Percentiles rank a stretch among this genome's conserved stretches.
phyloP scores from a whole-genome alignment of 2,888 invertebrate species.

The Mythimna lalbum region DNA sequence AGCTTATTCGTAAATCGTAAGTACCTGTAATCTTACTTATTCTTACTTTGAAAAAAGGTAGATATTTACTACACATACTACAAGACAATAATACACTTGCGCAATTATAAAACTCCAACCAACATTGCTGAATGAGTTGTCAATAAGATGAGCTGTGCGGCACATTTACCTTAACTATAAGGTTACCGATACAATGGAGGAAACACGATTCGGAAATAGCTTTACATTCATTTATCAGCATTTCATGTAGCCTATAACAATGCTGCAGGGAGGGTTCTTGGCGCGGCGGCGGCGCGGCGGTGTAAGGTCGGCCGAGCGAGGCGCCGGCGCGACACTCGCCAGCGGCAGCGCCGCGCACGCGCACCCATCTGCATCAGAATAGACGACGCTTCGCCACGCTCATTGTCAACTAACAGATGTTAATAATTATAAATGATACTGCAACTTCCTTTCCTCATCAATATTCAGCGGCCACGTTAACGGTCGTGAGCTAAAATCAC shows the following conservation, averaged over 20 bases:
- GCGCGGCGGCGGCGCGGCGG: slow-evolving; percentile 11
- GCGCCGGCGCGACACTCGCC: slow-evolving; percentile 54
- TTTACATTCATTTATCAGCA: slow-evolving; percentile 57
- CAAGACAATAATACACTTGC: neutral
- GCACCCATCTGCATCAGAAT: slow-evolving; percentile 79
- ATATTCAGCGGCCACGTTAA: slow-evolving; percentile 38
- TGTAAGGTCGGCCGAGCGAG: slow-evolving; percentile 55
- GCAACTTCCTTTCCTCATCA: slow-evolving; percentile 52
- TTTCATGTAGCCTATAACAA: slow-evolving; percentile 57
- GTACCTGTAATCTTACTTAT: neutral
- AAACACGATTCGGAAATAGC: slow-evolving; percentile 73
- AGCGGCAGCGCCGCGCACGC: slow-evolving; percentile 61
- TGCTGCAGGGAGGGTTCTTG: slow-evolving; percentile 33
- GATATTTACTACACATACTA: too few relatives aligned
- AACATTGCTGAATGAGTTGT: slow-evolving; percentile 25
- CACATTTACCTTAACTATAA: slow-evolving; percentile 67
- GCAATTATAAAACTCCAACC: neutral
- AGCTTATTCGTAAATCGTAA: too few relatives aligned
- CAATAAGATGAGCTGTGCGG: slow-evolving; percentile 33
- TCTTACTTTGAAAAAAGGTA: neutral
- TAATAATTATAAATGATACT: slow-evolving; percentile 55
- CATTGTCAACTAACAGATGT: slow-evolving; percentile 60
- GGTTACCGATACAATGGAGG: slow-evolving; percentile 70
- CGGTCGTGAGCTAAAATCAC: slow-evolving; percentile 60
- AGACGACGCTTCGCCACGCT: slow-evolving; percentile 62